A percentile compares a stretch with the other conserved stretches of the same genome.
Conservation (phyloP, 1,140 invertebrate genomes). For the Ceratosolen solmsi region DNA sequence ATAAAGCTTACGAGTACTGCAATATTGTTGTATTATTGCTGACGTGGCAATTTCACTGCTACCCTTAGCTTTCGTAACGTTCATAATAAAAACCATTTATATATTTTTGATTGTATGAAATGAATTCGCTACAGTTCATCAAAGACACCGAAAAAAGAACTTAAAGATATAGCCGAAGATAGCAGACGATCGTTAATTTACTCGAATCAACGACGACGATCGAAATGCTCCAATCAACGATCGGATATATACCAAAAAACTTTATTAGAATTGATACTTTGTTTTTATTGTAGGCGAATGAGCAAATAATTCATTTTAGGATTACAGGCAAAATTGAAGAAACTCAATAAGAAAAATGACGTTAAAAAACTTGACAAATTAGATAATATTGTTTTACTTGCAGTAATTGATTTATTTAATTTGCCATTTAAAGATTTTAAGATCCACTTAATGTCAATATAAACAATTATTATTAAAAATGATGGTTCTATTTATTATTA, state of each 20-base stretch:
- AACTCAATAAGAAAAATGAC: neutral
- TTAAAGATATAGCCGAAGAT: neutral
- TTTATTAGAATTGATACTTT: slow-evolving; percentile 21
- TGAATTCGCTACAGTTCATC: slow-evolving; percentile 29
- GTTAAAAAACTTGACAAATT: neutral
- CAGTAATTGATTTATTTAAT: too few relatives aligned
- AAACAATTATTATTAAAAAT: too few relatives aligned
- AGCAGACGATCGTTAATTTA: slow-evolving; percentile 20
- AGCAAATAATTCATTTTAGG: neutral
- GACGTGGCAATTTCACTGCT: neutral
- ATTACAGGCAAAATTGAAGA: neutral
- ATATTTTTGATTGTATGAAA: neutral
- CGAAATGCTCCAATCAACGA: slow-evolving; percentile 27
- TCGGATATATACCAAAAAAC: neutral
- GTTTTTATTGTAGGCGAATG: neutral
- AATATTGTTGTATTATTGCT: too few relatives aligned
- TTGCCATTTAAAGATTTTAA: too few relatives aligned
- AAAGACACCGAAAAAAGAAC: slow-evolving; percentile 4
- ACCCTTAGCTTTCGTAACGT: neutral
- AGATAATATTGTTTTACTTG: neutral
- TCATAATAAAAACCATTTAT: slow-evolving; percentile 14
- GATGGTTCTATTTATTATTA: too few relatives aligned
- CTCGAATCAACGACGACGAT: slow-evolving; percentile 35
- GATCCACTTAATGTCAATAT: too few relatives aligned
- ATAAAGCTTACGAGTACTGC: too few relatives aligned